Evolutionary conservation across 64 coral and sea anemone species (phyloP).

Genomic region (Montipora efflorescens): DNA sequence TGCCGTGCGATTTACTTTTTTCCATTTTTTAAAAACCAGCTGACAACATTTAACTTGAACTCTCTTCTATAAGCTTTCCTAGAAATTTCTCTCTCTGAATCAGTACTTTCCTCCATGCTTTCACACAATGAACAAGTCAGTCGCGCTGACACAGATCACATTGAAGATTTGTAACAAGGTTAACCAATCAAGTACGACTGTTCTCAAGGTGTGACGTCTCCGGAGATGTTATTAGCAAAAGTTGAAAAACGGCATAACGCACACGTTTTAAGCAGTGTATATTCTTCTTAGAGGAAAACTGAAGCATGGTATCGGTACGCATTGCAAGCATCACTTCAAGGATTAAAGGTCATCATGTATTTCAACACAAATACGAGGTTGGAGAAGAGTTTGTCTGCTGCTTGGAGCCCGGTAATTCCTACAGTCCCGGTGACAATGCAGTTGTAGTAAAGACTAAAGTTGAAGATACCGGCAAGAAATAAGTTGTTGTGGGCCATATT

Average conservation of each 20-base stretch:
- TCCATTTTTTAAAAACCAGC: constrained; percentile 4
- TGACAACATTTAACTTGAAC: constrained; percentile 18
- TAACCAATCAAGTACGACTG: constrained; percentile 4
- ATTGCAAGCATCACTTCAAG: constrained; percentile 23
- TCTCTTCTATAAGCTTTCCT: constrained; percentile 17
- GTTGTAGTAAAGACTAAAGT: not conserved
- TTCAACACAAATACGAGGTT: constrained; percentile 2
- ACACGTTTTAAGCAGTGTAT: not conserved
- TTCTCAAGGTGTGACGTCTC: not conserved
- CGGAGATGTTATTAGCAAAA: not conserved
- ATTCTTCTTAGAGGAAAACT: not conserved
- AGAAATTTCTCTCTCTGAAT: constrained; percentile 2
- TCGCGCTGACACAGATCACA: not conserved
- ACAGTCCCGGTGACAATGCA: constrained; percentile 7
- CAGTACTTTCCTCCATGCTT: constrained; percentile 30
- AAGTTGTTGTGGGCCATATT: constrained; percentile 1
- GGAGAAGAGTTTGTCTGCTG: constrained; percentile 4
- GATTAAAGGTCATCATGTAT: constrained; percentile 31
- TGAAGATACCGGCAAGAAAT: not conserved
- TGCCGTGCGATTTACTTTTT: constrained; percentile 15
- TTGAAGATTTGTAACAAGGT: not conserved
- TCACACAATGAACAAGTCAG: not conserved
- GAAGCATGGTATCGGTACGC: not conserved
- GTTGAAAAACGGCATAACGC: not conserved
- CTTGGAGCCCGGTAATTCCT: constrained; percentile 5